Conservation (phyloP, 2,113 vertebrate species). For the Hydrolagus affinis region DNA sequence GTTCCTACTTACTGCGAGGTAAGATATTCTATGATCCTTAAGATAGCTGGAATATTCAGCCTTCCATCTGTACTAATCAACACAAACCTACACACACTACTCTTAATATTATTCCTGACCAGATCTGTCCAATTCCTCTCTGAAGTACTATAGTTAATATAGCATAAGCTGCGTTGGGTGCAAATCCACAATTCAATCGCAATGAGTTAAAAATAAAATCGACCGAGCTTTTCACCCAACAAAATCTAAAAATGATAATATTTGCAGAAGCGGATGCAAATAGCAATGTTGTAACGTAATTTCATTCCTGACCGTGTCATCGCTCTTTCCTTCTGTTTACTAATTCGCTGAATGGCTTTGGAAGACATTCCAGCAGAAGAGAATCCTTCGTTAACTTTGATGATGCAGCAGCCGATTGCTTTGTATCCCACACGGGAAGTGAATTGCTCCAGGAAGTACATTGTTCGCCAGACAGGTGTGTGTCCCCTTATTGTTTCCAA, state of each 20-base stretch:
- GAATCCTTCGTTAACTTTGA: constrained; percentile 16
- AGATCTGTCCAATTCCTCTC: too few relatives aligned
- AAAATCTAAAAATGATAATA: neutral
- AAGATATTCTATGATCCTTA: too few relatives aligned
- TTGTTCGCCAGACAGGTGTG: constrained; percentile 29
- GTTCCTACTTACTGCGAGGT: too few relatives aligned
- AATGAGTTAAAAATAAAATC: neutral
- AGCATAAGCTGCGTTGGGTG: too few relatives aligned
- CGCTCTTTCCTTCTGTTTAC: constrained; percentile 25
- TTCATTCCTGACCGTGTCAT: neutral
- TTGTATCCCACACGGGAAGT: neutral
- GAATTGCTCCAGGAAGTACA: constrained; percentile 23
- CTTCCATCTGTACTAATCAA: too few relatives aligned
- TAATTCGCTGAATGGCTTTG: constrained; percentile 1
- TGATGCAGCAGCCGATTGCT: constrained; percentile 27
- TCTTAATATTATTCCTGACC: too few relatives aligned
- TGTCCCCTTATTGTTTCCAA: constrained; percentile 30
- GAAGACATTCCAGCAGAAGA: constrained; percentile 29
- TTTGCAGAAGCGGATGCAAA: neutral
- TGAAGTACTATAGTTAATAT: too few relatives aligned
- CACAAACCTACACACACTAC: too few relatives aligned
- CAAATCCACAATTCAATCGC: too few relatives aligned
- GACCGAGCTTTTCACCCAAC: neutral
- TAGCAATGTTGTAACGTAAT: neutral
- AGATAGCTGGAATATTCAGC: too few relatives aligned